Evolutionary conservation across 2,113 vertebrate genomes (phyloP).

Genomic region (Eubucco bourcierii): DNA sequence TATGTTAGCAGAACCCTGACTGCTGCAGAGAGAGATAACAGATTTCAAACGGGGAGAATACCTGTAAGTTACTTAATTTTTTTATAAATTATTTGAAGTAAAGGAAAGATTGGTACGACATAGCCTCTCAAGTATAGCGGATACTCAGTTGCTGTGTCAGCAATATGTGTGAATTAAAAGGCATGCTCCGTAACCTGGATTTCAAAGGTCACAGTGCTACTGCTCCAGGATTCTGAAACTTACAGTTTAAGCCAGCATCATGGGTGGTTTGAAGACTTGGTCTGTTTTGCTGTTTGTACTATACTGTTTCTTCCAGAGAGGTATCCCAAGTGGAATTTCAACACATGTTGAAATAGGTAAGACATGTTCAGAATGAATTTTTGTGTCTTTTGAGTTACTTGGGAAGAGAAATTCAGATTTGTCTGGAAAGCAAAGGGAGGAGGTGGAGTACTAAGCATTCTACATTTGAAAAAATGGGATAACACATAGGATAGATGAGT

Average conservation of each 20-base stretch:
- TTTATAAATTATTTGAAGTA: background rate
- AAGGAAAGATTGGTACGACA: background rate
- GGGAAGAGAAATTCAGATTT: background rate
- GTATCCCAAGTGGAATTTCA: conserved; percentile 69
- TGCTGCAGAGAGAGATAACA: background rate
- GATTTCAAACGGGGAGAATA: background rate
- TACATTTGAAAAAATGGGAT: background rate
- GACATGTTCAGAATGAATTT: background rate
- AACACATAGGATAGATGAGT: background rate
- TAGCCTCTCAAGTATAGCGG: background rate
- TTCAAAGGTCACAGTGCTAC: conserved; percentile 41
- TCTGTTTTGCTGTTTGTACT: conserved; percentile 17
- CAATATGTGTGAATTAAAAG: conserved; percentile 13
- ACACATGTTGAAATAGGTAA: conserved; percentile 83
- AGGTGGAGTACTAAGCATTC: background rate
- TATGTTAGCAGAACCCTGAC: background rate
- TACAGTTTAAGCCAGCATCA: conserved; percentile 15
- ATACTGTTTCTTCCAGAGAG: conserved; percentile 3
- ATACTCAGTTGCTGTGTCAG: conserved; percentile 25
- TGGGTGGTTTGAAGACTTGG: conserved; percentile 52
- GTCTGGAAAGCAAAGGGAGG: background rate
- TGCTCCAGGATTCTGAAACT: background rate
- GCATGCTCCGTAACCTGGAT: background rate
- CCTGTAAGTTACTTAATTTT: background rate
- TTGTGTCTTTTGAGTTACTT: background rate